phyloP scores from a whole-genome alignment of 2,797 vertebrate genomes.

The Chloroceryle inda region DNA sequence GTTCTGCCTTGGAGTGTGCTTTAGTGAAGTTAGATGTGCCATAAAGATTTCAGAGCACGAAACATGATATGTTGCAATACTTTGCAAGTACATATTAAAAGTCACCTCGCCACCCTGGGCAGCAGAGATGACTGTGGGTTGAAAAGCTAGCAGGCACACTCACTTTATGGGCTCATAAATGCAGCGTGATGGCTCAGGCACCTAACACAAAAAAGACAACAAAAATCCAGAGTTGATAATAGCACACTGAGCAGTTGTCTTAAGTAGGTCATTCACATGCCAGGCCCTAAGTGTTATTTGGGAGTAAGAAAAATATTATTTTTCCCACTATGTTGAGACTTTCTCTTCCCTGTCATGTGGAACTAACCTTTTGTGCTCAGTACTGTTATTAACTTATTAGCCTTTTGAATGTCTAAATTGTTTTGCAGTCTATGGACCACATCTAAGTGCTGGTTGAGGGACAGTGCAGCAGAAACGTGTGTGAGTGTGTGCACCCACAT shows the following conservation, averaged over 20 bases:
- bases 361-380: conserved; percentile 50
- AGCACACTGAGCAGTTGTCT: conserved; percentile 18
- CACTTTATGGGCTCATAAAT: neutral
- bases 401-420: neutral
- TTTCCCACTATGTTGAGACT: conserved; percentile 26
- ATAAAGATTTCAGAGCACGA: neutral
- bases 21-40: neutral
- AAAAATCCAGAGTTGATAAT: conserved; percentile 20
- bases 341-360: conserved; percentile 24
- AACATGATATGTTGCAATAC: neutral
- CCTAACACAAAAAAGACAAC: neutral
- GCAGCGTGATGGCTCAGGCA: neutral
- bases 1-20: neutral
- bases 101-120: neutral
- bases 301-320: conserved; percentile 57
- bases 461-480: neutral
- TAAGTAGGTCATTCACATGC: conserved; percentile 59
- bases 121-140: neutral
- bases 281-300: conserved; percentile 44
- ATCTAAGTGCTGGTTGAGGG: neutral
- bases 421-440: neutral
- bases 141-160: neutral
- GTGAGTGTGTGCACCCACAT: neutral
- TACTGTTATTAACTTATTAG: conserved; percentile 66
- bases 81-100: neutral